Conservation (phyloP, 2,113 vertebrate genomes). For the Rhinolophus sinicus region DNA sequence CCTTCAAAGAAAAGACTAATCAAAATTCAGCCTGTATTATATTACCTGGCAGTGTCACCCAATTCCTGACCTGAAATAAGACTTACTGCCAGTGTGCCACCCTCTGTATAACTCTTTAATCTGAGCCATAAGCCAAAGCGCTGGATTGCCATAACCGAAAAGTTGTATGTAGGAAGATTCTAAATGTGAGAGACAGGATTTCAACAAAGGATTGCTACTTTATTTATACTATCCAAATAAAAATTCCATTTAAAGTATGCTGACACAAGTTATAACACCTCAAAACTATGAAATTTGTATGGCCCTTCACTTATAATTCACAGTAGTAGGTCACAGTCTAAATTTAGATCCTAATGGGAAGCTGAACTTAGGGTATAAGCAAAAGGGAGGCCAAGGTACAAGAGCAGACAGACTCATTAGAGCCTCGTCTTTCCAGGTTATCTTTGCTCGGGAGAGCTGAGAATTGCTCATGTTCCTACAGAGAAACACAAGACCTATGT, state of each 20-base stretch:
- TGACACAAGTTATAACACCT: not conserved
- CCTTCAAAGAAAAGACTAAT: not conserved
- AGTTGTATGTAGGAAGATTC: not conserved
- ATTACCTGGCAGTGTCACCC: not conserved
- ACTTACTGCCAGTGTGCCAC: not conserved
- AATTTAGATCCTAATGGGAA: not conserved
- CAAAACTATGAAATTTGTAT: not conserved
- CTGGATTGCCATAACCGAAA: not conserved
- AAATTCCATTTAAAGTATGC: not conserved
- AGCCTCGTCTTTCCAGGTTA: not conserved
- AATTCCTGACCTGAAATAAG: not conserved
- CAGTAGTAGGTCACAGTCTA: not conserved
- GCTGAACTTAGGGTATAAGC: not conserved
- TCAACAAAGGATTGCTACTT: not conserved
- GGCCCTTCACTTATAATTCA: not conserved
- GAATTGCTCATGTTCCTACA: not conserved
- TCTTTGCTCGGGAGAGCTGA: not conserved
- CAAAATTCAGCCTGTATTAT: not conserved
- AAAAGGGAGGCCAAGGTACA: not conserved
- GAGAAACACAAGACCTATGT: not conserved
- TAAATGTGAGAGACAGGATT: not conserved
- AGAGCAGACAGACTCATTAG: not conserved
- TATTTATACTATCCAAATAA: constrained; percentile 2
- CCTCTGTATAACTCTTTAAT: not conserved
- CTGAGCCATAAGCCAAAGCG: not conserved